Percentiles rank a stretch among this genome's conserved stretches.
Conservation (phyloP, 2,113 vertebrate genomes). For the Helogale parvula region DNA sequence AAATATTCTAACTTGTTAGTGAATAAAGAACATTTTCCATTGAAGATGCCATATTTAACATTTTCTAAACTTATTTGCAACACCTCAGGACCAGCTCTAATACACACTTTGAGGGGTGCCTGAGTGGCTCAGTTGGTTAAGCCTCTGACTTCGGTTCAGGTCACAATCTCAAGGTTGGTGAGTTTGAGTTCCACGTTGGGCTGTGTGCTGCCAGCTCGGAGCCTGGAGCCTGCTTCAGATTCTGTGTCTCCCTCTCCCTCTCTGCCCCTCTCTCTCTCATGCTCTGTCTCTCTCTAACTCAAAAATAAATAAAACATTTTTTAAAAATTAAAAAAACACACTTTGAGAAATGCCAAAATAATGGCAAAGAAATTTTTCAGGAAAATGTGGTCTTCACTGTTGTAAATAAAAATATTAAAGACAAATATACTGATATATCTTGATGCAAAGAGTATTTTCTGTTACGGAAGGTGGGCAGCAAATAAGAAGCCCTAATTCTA, state of each 20-base stretch:
- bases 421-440: background rate
- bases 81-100: background rate
- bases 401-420: background rate
- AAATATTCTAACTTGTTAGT: background rate
- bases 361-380: background rate
- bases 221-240: too few species aligned
- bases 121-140: too few species aligned
- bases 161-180: too few species aligned
- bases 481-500: background rate
- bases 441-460: background rate
- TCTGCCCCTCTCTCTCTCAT: too few species aligned
- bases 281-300: too few species aligned
- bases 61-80: background rate
- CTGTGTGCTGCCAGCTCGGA: too few species aligned
- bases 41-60: background rate
- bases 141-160: too few species aligned
- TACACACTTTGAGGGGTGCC: background rate
- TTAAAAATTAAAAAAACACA: too few species aligned
- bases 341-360: background rate
- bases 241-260: too few species aligned
- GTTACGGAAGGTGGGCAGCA: background rate
- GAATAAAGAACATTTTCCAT: background rate
- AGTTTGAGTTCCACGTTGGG: too few species aligned
- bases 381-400: background rate
- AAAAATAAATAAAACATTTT: too few species aligned